Conservation (phyloP, 2,113 vertebrate genomes). For the Chitala chitala region DNA sequence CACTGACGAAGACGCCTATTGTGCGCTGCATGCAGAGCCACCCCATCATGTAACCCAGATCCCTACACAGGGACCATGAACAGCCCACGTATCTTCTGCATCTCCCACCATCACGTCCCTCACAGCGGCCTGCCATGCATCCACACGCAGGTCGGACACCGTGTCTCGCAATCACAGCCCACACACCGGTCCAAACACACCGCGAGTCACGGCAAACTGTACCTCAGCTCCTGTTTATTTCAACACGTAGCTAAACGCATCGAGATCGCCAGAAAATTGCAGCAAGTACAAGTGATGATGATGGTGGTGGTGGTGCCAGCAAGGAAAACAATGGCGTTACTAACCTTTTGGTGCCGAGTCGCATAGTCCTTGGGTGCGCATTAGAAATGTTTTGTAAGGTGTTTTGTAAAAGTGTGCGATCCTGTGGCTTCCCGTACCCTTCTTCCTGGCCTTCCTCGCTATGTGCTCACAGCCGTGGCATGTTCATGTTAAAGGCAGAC, state of each 20-base stretch:
- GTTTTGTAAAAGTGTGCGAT: constrained; percentile 43
- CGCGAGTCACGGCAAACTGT: too few species aligned
- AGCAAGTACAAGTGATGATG: too few species aligned
- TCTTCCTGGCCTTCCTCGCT: constrained; percentile 22
- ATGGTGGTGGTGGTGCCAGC: too few species aligned
- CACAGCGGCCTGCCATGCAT: neutral
- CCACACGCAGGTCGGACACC: neutral
- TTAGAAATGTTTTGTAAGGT: constrained; percentile 54
- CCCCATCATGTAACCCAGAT: neutral
- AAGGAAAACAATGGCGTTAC: constrained; percentile 18
- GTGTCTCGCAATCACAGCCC: neutral
- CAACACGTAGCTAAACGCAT: too few species aligned
- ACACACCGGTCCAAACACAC: too few species aligned
- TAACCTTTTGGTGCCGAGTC: constrained; percentile 60
- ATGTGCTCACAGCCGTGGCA: constrained; percentile 18
- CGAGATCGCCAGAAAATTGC: too few species aligned
- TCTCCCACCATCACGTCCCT: neutral
- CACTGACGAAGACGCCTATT: constrained; percentile 17
- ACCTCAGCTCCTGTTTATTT: too few species aligned
- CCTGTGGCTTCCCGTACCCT: constrained; percentile 59
- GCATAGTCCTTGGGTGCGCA: constrained; percentile 65
- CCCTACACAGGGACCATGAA: neutral
- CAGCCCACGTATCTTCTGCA: neutral
- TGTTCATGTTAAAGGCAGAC: too few species aligned
- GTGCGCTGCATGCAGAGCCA: neutral